A percentile compares a stretch with the other conserved stretches of the same genome.
These are phyloP conservation scores for Eumacrocentrus americanus DNA, from an alignment of 2,888 invertebrate genomes.

Conservation along the genomic window DNA sequence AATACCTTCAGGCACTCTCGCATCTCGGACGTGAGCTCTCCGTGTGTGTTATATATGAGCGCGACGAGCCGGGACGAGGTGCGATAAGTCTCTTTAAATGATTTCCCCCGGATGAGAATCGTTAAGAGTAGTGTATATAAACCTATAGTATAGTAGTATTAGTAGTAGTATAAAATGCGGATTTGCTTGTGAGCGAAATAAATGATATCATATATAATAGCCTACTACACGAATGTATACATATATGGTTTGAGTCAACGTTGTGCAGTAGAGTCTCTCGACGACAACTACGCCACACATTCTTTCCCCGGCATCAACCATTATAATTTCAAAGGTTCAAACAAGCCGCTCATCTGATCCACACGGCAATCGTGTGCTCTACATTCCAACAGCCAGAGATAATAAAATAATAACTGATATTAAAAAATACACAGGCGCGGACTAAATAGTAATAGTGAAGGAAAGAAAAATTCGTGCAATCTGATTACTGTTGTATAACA, in stretches of 20 bases:
- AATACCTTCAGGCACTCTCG: constrained; percentile 8
- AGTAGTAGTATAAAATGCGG: too few species aligned
- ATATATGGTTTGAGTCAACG: too few species aligned
- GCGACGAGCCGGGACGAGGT: constrained; percentile 18
- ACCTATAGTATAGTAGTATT: too few species aligned
- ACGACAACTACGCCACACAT: not conserved
- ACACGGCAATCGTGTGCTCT: not conserved
- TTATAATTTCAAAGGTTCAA: not conserved
- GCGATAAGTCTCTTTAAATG: constrained; percentile 24
- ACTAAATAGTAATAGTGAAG: not conserved
- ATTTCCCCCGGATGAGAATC: constrained; percentile 25
- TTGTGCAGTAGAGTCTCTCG: not conserved
- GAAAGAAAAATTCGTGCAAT: constrained; percentile 11
- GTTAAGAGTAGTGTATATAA: too few species aligned
- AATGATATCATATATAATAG: too few species aligned
- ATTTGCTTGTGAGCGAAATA: too few species aligned
- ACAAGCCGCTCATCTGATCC: not conserved
- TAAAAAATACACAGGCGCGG: not conserved
- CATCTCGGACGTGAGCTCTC: not conserved
- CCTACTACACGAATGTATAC: too few species aligned
- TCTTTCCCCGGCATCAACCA: too few species aligned
- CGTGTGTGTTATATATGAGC: not conserved
- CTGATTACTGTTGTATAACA: not conserved
- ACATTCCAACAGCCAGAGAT: not conserved
- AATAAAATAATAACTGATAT: not conserved